A percentile compares a stretch with the other conserved stretches of the same genome.
phyloP scores from a whole-genome alignment of 1,140 invertebrate genomes.

The Bombus picipes region DNA sequence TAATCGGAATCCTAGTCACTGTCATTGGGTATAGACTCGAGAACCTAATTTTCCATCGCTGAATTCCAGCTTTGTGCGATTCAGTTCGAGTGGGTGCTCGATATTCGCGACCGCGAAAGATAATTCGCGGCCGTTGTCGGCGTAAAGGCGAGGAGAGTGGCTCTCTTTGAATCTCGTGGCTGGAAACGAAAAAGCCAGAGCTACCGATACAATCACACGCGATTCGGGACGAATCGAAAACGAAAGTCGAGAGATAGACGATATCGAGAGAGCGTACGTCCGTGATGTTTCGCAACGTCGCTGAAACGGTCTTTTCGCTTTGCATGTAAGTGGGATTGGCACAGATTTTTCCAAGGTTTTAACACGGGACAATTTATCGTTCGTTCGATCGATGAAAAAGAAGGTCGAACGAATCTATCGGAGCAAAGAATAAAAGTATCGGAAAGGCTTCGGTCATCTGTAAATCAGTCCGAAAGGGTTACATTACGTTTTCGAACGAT shows the following conservation, averaged over 20 bases:
- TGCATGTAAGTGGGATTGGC: constrained; percentile 52
- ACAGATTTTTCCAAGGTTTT: constrained; percentile 56
- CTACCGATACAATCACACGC: no score
- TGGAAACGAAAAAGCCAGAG: not conserved
- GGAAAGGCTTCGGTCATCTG: constrained; percentile 39
- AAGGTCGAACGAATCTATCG: constrained; percentile 35
- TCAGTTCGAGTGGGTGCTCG: not conserved
- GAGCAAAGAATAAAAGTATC: constrained; percentile 31
- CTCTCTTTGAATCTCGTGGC: not conserved
- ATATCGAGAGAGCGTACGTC: no score
- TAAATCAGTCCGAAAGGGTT: constrained; percentile 26
- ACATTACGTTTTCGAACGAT: not conserved
- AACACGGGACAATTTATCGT: constrained; percentile 40
- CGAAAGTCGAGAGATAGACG: constrained; percentile 4
- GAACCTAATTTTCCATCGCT: constrained; percentile 19
- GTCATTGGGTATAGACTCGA: not conserved
- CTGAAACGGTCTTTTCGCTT: constrained; percentile 23
- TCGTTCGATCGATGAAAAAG: constrained; percentile 40
- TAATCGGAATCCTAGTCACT: constrained; percentile 39
- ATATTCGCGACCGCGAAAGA: not conserved
- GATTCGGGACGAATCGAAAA: constrained; percentile 2
- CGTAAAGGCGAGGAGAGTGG: not conserved
- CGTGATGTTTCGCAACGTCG: constrained; percentile 21
- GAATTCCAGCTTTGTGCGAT: constrained; percentile 12
- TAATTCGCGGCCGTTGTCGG: not conserved